Evolutionary conservation across 1,140 invertebrate species (phyloP), one percentile per base, ranked within the genome.

Genomic region (Maniola jurtina): DNA sequence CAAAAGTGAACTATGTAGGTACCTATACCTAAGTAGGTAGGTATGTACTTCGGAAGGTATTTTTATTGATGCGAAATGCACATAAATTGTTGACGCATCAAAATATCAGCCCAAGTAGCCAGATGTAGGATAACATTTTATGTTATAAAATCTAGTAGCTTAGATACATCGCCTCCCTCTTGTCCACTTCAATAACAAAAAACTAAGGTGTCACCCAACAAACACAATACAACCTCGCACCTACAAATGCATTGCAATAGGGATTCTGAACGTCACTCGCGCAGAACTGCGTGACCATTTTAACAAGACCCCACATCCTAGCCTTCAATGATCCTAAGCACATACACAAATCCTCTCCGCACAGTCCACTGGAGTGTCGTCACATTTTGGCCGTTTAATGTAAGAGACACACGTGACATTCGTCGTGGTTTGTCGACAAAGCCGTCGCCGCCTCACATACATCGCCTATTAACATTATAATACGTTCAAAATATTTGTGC

Each of bases 401-500:
- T 65, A 66, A 64, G 64, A 62, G 71, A 79, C 75, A 79, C 75
- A 78, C 70, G 66, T 71, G 72, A 70, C 79, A 88, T 89, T 86
- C 71, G 87, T 88, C 79, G 78, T 87, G 87, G 77, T 87, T 61
- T 54, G 68, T 58, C 34, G 67, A 89, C 85, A 89, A 88, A 78
- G 73, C 68, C 68, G 66, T 70, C 64, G 68, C 77, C 69, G 72
- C 70, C 72, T 74, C 71, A 75, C 76, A 75, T 71, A 76, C 79
- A 76, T 76, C 71, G 72, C 76, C 68, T 71, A 90, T 90, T 88
- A 80, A 78, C 86, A 90, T 90, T 73, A 90, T 86, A 90, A 90
- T 88, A 71, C 82, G 77, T 75, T 82, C 77, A 81, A 88, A 84
- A 86, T 87, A 79, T 87, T 85, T 82, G 76, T 85, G 82, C 79